Base-by-base conservation (phyloP, 2,888 invertebrate species). In the Ernsta delagoae region DNA sequence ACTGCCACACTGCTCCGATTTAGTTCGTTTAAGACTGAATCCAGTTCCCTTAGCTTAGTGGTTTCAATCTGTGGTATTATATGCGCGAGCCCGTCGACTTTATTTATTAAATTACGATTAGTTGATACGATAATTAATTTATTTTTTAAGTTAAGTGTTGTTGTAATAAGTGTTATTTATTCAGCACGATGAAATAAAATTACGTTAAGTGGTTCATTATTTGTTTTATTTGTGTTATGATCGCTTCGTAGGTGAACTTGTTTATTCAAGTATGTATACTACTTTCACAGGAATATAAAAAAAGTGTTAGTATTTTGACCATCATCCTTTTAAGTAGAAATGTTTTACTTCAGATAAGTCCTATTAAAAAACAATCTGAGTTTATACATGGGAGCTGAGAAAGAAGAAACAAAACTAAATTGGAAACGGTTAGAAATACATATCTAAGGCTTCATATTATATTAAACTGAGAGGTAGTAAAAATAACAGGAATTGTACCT, bases 21-120 rank as follows among this genome's bases (percentile, higher is more conserved):
- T 63, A 59, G 74, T 76, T 76, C 77, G 75, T 79, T 83, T 84
- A 89, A 90, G 91, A 89, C 88, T 90, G 89, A 89, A 77, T 73
- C 79, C 78, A 78, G 78, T 70, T 77, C 78, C 74, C 79, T 73
- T 79, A 75, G 81, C 82, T 79, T 79, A 69, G 73, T 75, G 72
- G 70, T 72, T 80, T 80, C 84, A 80, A 79, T 80, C 82, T 83
- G 82, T 85, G 82, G 78, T 76, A 73, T 72, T 72, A 72, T 79
- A 78, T 82, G 87, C 85, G 91, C 90, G 92, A 92, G 87, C 89
- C 90, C 92, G 92, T 93, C 92, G 92, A 91, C 89, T 89, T 91
- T 87, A 85, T 85, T 83, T 79, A 75, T 76, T 77, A 65, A 63
- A 59, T 59, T 34, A 65, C 65, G 71, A 77, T 71, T 75, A 75